Evolutionary conservation across 2,888 invertebrate genomes (phyloP).

Genomic region (Myathropa florea): DNA sequence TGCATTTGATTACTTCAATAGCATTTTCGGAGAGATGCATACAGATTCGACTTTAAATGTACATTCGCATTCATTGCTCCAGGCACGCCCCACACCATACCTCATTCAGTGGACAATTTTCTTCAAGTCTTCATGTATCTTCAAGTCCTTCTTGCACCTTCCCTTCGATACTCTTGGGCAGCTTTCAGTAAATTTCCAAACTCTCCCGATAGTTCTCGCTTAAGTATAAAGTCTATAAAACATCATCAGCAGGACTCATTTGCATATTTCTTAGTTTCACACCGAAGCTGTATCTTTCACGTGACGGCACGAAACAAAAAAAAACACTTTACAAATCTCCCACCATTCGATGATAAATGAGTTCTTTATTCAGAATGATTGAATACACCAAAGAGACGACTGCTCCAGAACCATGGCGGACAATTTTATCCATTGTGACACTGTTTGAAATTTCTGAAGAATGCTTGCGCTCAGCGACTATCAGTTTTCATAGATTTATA

Average conservation of each 20-base stretch:
- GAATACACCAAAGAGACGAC: slow-evolving; percentile 16
- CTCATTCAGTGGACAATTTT: too few relatives aligned
- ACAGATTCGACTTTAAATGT: too few relatives aligned
- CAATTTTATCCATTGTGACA: neutral
- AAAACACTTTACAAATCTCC: slow-evolving; percentile 42
- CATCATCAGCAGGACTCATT: neutral
- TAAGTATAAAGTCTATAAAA: neutral
- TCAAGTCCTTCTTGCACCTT: too few relatives aligned
- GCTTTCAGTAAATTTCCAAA: neutral
- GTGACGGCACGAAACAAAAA: neutral
- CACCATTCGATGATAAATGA: slow-evolving; percentile 44
- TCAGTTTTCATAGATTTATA: slow-evolving; percentile 24
- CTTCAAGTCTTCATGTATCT: too few relatives aligned
- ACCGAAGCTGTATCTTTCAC: neutral
- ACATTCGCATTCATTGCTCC: too few relatives aligned
- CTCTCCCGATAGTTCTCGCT: neutral
- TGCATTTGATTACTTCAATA: neutral
- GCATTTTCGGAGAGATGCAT: neutral
- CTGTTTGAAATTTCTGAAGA: neutral
- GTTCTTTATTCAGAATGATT: slow-evolving; percentile 60
- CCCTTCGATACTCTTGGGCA: too few relatives aligned
- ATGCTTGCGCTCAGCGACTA: neutral
- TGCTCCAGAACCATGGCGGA: neutral
- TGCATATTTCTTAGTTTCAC: neutral
- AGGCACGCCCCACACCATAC: too few relatives aligned